Percentiles rank a stretch among this genome's conserved stretches.
These are phyloP conservation scores for Periophthalmus magnuspinnatus DNA, from an alignment of 2,797 vertebrate species.

Conservation along the genomic window DNA sequence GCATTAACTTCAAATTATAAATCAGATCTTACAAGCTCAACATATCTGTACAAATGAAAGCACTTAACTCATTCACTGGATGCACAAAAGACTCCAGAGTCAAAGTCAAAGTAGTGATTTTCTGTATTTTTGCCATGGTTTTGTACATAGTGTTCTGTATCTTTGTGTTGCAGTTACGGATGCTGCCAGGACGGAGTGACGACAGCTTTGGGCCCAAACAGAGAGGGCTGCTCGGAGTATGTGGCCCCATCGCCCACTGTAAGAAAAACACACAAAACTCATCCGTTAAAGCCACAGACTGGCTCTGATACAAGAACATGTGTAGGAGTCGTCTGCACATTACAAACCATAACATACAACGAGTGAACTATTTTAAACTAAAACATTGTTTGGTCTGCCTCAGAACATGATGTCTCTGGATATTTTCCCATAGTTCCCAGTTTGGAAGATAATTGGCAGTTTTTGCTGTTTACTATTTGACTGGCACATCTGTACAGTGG, in stretches of 20 bases:
- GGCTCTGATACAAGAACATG: not conserved
- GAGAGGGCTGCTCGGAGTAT: conserved; percentile 78
- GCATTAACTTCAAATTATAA: too few species aligned
- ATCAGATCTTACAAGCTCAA: too few species aligned
- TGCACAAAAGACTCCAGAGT: not conserved
- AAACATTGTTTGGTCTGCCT: conserved; percentile 4
- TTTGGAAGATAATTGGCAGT: not conserved
- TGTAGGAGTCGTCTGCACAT: conserved; percentile 4
- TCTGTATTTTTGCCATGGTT: not conserved
- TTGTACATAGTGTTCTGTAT: conserved; percentile 26
- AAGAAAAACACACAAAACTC: conserved; percentile 36
- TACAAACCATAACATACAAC: conserved; percentile 3
- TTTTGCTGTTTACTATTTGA: not conserved
- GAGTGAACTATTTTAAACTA: not conserved
- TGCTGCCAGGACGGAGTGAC: conserved; percentile 88
- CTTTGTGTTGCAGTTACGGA: conserved; percentile 78
- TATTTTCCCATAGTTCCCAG: not conserved
- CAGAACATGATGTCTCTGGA: not conserved
- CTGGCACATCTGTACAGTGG: not conserved
- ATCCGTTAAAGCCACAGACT: not conserved
- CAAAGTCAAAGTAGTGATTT: not conserved
- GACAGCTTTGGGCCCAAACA: conserved; percentile 79
- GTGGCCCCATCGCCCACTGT: conserved; percentile 52
- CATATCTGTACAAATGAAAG: too few species aligned
- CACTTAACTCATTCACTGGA: not conserved